Conservation (phyloP, 2,113 vertebrate species). For the Platycercus adscitus region DNA sequence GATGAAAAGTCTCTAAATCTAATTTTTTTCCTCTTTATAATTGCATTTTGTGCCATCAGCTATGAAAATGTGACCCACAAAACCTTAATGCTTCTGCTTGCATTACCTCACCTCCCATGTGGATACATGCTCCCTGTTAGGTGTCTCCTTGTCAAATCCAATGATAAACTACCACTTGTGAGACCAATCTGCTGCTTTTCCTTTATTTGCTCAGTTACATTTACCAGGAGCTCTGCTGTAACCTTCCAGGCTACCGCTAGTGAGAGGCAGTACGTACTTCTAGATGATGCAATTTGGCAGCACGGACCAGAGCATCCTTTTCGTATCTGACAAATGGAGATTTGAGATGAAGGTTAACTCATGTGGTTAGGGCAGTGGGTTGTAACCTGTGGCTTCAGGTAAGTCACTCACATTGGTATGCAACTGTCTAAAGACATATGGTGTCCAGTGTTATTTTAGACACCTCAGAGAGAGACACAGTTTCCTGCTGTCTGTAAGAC, state of each 20-base stretch:
- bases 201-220: not conserved
- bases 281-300: not conserved
- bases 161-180: conserved; percentile 17
- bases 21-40: conserved; percentile 42
- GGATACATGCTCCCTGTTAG: not conserved
- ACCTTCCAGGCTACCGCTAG: not conserved
- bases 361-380: not conserved
- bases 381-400: not conserved
- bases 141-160: not conserved
- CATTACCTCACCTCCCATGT: conserved; percentile 58
- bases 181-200: not conserved
- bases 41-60: conserved; percentile 43
- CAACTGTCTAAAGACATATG: not conserved
- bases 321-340: accelerated
- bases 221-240: not conserved
- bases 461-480: not conserved
- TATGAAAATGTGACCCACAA: conserved; percentile 24
- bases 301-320: not conserved
- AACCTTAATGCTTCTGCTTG: not conserved
- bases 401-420: accelerated
- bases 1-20: conserved; percentile 17
- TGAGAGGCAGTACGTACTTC: not conserved
- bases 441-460: not conserved
- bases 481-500: not conserved
- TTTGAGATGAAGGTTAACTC: not conserved